Conservation (phyloP, 2,113 vertebrate species). For the Cichladusa arquata region DNA sequence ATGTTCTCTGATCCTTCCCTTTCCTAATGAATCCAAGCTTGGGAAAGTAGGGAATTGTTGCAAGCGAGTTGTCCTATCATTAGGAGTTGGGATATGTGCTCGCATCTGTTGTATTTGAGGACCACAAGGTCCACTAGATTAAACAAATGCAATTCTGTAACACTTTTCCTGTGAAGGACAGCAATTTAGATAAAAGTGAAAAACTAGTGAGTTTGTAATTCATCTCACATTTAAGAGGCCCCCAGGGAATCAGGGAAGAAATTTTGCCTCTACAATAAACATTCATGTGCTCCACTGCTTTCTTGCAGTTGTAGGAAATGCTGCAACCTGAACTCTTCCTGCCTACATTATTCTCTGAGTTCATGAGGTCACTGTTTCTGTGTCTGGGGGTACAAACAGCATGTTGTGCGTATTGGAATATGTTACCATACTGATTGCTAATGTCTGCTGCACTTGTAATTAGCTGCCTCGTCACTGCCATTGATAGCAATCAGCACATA, state of each 20-base stretch:
- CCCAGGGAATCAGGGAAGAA: not conserved
- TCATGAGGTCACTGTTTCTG: not conserved
- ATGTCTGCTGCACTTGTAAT: not conserved
- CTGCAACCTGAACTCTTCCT: not conserved
- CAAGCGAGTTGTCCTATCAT: not conserved
- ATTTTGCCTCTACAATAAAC: not conserved
- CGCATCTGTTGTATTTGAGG: not conserved
- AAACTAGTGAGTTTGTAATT: not conserved
- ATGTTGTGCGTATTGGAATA: not conserved
- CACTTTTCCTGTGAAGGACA: not conserved
- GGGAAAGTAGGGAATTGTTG: not conserved
- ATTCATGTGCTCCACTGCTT: not conserved
- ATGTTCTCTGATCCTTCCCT: not conserved
- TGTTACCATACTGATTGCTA: rapidly evolving
- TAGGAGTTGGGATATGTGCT: not conserved
- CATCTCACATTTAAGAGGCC: not conserved
- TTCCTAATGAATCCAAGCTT: not conserved
- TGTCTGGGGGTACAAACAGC: not conserved
- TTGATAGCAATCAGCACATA: not conserved
- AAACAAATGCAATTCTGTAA: not conserved
- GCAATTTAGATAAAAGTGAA: not conserved
- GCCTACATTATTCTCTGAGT: not conserved
- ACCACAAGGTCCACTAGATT: not conserved
- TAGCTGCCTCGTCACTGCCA: not conserved
- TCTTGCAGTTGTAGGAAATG: not conserved